These are phyloP conservation scores for Crotalus helleri DNA, from an alignment of 2,113 vertebrate genomes.

Conservation along the genomic window DNA sequence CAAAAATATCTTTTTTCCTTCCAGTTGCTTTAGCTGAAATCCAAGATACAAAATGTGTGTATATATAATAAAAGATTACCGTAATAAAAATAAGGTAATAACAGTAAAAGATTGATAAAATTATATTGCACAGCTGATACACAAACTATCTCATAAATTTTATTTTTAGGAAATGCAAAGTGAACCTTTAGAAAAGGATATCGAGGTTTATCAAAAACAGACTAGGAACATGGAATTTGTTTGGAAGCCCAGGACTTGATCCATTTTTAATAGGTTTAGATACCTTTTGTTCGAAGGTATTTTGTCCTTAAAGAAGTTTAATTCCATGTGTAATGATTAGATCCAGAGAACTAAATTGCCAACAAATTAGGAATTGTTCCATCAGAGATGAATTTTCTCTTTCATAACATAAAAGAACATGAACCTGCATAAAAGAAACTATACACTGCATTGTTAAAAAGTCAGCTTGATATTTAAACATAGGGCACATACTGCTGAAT, in stretches of 20 bases:
- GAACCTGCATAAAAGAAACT: slow-evolving; percentile 68
- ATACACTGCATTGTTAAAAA: slow-evolving; percentile 72
- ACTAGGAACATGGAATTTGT: slow-evolving; percentile 42
- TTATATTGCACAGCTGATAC: not conserved
- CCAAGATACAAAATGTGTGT: not conserved
- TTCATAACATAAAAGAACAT: slow-evolving; percentile 78
- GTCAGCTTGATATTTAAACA: slow-evolving; percentile 59
- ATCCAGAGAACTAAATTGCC: slow-evolving; percentile 35
- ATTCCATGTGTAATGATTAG: slow-evolving; percentile 71
- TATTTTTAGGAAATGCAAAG: slow-evolving; percentile 21
- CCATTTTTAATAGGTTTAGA: slow-evolving; percentile 77
- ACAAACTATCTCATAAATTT: not conserved
- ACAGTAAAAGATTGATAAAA: not conserved
- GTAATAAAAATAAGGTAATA: too few relatives aligned
- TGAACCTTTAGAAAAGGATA: not conserved
- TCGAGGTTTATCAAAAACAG: slow-evolving; percentile 6
- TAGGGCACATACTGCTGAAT: slow-evolving; percentile 55
- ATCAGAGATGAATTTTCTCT: slow-evolving; percentile 61
- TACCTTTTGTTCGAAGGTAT: slow-evolving; percentile 81
- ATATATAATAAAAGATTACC: not conserved
- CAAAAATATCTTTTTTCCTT: slow-evolving; percentile 22
- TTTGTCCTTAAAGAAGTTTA: slow-evolving; percentile 85
- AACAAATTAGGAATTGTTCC: slow-evolving; percentile 53
- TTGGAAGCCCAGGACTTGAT: slow-evolving; percentile 68
- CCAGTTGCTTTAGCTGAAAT: slow-evolving; percentile 30